These are phyloP conservation scores for Zophobas atratus DNA, from an alignment of 1,140 invertebrate species.

Conservation along the genomic window DNA sequence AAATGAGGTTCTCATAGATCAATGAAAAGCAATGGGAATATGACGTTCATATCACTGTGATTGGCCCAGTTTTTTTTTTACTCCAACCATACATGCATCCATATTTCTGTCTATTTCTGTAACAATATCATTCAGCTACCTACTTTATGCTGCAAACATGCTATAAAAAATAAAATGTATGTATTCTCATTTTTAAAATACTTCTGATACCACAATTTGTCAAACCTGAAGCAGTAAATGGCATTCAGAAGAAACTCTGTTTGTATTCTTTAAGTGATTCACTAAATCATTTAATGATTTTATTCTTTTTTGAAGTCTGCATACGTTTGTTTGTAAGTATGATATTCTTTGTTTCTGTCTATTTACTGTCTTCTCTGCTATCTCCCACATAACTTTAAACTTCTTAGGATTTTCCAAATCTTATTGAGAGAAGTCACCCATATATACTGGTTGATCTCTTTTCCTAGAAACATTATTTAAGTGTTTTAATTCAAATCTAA, in stretches of 20 bases:
- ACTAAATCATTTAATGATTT: conserved; percentile 34
- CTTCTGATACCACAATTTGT: not conserved
- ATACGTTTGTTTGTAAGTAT: conserved; percentile 3
- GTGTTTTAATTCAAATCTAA: not conserved
- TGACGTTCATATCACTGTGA: too few species aligned
- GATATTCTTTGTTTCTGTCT: conserved; percentile 15
- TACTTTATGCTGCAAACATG: not conserved
- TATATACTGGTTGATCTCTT: conserved; percentile 25
- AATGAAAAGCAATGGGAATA: too few species aligned
- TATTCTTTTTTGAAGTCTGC: conserved; percentile 17
- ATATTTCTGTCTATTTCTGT: too few species aligned
- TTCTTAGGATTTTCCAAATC: conserved; percentile 19
- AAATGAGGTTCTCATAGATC: too few species aligned
- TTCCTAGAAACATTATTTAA: conserved; percentile 9
- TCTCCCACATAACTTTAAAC: conserved; percentile 31
- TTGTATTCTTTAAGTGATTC: conserved; percentile 12
- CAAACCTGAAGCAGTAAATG: conserved; percentile 26
- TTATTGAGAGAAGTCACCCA: conserved; percentile 3
- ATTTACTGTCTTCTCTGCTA: conserved; percentile 6
- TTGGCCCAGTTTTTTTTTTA: too few species aligned
- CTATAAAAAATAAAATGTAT: conserved; percentile 2
- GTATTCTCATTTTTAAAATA: too few species aligned
- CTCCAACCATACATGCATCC: too few species aligned
- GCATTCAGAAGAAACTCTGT: conserved; percentile 17
- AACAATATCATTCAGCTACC: not conserved